Evolutionary conservation across 2,888 invertebrate genomes (phyloP), one percentile per base, ranked within the genome.

Genomic region (Helicoverpa assulta): DNA sequence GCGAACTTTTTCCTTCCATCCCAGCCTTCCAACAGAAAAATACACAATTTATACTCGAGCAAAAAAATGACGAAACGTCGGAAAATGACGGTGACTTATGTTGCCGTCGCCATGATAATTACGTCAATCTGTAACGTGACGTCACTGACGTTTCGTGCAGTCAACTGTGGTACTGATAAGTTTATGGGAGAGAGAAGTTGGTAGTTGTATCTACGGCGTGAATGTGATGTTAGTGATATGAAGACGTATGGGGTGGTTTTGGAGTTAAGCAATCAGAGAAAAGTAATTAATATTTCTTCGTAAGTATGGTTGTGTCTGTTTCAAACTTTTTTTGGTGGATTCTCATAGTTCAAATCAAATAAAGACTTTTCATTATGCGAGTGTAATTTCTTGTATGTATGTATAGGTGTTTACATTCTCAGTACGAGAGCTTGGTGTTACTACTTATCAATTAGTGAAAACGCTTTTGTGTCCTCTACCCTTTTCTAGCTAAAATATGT

Each of bases 121-220:
- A 82, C 56, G 60, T 76, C 73, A 82, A 81, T 79, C 63, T 67
- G 54, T 82, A 57, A 69, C 76, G 53, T 82, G 82, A 57, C 78
- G 53, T 47, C 29, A 47, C 54, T 71, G 74, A 67, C 61, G 21
- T 51, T 43, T 16, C 61, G 77, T 66, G 70, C 73, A 80, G 56
- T 82, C 74, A 74, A 18, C 71, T 52, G 81, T 80, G 74, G 66
- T 63, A 63, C 77, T 82, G 83, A 81, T 82, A 82, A 80, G 65
- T 54, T 51, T 53, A 70, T 51, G 19, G 29, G 47, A 29, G 5
- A 8, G 33, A 7, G 33, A 8, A 33, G 7, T 33, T 2, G 33
- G 55, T 19, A 43, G 52, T 14, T 55, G 37, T 56, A 55, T 54
- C 29, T 14, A 40, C 40, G 18, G 50, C 14, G 37, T 43, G 33